These are phyloP conservation scores for Patella ulyssiponensis DNA, from an alignment of 2,888 invertebrate genomes.

Conservation along the genomic window DNA sequence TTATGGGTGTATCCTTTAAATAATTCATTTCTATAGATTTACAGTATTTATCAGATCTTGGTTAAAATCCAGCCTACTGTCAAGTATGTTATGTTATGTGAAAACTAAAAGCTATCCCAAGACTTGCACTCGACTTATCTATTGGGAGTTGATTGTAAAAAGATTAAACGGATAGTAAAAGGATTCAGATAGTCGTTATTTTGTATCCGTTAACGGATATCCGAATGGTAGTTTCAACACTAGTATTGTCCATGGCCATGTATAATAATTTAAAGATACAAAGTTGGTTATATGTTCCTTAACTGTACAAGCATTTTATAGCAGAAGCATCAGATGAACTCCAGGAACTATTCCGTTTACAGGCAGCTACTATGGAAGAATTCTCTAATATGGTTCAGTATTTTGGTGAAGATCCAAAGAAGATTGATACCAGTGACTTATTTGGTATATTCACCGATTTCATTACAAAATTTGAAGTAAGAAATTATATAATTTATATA, in stretches of 20 bases:
- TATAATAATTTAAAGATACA: too few species aligned
- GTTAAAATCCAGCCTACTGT: too few species aligned
- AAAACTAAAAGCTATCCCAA: too few species aligned
- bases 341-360: constrained; percentile 57
- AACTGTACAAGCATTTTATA: constrained; percentile 50
- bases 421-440: constrained; percentile 58
- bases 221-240: too few species aligned
- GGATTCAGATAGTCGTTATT: too few species aligned
- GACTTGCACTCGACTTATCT: too few species aligned
- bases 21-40: not conserved
- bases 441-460: constrained; percentile 69
- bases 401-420: constrained; percentile 68
- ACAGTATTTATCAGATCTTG: not conserved
- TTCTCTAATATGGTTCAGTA: constrained; percentile 61
- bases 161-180: too few species aligned
- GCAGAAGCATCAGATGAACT: constrained; percentile 62
- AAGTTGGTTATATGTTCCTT: not conserved
- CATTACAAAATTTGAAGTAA: constrained; percentile 68
- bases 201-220: too few species aligned
- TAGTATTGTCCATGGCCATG: too few species aligned
- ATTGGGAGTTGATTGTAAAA: too few species aligned
- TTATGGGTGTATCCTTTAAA: constrained; percentile 65
- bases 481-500: constrained; percentile 24
- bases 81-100: too few species aligned
- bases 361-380: constrained; percentile 59